Evolutionary conservation across 1,140 invertebrate genomes (phyloP).

Genomic region (Trachymyrmex septentrionalis): DNA sequence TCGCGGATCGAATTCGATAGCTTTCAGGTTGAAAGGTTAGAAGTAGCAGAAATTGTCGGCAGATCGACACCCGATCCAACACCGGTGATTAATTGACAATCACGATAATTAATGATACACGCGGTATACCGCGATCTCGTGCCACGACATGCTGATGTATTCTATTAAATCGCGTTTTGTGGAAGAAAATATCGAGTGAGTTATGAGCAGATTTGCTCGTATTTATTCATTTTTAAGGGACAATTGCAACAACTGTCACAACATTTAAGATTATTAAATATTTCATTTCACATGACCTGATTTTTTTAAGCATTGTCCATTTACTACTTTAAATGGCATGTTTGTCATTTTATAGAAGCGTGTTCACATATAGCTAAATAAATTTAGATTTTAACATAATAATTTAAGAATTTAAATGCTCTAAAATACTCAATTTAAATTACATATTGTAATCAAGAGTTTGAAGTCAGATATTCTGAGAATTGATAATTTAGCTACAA

Average conservation of each 20-base stretch:
- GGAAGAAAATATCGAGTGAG: constrained; percentile 53
- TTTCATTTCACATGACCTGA: neutral
- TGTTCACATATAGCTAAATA: neutral
- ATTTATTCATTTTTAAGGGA: neutral
- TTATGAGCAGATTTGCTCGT: constrained; percentile 13
- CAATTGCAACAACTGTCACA: neutral
- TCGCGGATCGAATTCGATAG: constrained; percentile 75
- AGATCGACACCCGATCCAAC: constrained; percentile 57
- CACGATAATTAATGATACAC: constrained; percentile 63
- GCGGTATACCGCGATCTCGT: constrained; percentile 39
- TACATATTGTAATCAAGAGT: neutral
- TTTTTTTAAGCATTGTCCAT: neutral
- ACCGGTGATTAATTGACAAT: constrained; percentile 61
- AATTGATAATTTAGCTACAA: constrained; percentile 12
- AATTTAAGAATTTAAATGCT: neutral
- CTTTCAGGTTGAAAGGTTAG: constrained; percentile 72
- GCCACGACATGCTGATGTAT: constrained; percentile 52
- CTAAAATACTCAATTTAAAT: neutral
- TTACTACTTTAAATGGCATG: neutral
- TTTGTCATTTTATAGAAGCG: neutral
- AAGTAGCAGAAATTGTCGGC: constrained; percentile 63
- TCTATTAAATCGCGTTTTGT: constrained; percentile 61
- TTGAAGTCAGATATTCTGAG: neutral
- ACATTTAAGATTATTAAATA: neutral
- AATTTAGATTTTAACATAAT: constrained; percentile 11